Base-by-base conservation (phyloP, 2,888 invertebrate genomes). In the Agriopis leucophaearia region DNA sequence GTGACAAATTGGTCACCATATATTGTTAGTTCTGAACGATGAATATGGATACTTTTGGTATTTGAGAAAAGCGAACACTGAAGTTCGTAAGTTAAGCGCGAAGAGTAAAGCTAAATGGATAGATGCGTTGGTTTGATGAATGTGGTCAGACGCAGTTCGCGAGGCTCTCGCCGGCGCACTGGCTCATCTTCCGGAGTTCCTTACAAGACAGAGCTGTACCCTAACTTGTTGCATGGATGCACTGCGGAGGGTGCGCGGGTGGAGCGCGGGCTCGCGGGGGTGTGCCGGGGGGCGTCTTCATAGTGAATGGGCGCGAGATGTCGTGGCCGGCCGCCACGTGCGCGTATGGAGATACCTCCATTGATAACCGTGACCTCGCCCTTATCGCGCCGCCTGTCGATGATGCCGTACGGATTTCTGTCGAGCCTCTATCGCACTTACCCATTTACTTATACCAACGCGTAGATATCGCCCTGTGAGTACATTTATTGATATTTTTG, bases 271-370 rank as follows among this genome's bases (percentile, higher is more conserved):
- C 76, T 74, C 77, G 76, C 78, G 77, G 71, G 75, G 66, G 78
- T 72, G 58, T 51, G 59, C 52, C 64, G 80, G 75, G 80, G 75
- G 76, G 81, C 86, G 89, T 90, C 91, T 92, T 90, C 87, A 90
- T 88, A 91, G 95, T 90, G 95, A 95, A 91, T 92, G 92, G 90
- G 92, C 89, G 88, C 91, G 92, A 90, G 92, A 92, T 92, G 92
- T 91, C 91, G 91, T 89, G 92, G 92, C 88, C 90, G 89, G 89
- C 87, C 82, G 83, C 88, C 90, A 88, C 88, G 88, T 88, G 88
- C 90, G 88, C 88, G 92, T 92, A 94, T 93, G 94, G 90, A 92
- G 92, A 93, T 91, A 87, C 88, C 88, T 89, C 88, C 91, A 93
- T 91, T 92, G 92, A 91, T 93, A 92, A 86, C 88, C 88, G 86